Percentiles rank a stretch among this genome's conserved stretches.
phyloP scores from a whole-genome alignment of 2,113 vertebrate species.

The Sylvia atricapilla region DNA sequence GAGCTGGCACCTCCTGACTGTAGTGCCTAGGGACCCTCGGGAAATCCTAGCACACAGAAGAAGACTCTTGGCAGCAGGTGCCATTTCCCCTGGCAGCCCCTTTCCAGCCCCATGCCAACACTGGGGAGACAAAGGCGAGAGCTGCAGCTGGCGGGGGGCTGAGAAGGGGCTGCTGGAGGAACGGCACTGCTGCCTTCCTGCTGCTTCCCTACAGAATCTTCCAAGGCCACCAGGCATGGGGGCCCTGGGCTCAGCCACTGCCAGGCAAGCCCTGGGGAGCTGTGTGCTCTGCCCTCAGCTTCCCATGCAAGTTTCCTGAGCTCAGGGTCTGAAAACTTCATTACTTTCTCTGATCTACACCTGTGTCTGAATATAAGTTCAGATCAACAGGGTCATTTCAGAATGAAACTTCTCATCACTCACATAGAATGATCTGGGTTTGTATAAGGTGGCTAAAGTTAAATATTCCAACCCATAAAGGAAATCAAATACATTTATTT shows the following conservation, averaged over 20 bases:
- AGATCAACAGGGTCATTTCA: background rate
- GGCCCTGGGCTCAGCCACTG: background rate
- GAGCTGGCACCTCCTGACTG: background rate
- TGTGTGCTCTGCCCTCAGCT: background rate
- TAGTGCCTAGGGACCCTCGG: background rate
- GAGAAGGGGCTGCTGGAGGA: background rate
- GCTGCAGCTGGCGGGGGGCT: slow-evolving; percentile 42
- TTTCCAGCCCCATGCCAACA: background rate
- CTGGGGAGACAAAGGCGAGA: background rate
- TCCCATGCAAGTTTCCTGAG: background rate
- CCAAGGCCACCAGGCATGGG: rapidly evolving
- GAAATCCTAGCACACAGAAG: slow-evolving; percentile 20
- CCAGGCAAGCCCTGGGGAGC: background rate
- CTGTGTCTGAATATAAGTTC: background rate
- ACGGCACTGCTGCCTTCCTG: background rate
- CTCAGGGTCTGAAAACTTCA: background rate
- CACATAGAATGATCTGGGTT: background rate
- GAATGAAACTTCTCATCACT: background rate
- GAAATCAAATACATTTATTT: background rate
- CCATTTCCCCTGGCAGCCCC: slow-evolving; percentile 17
- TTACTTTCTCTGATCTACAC: background rate
- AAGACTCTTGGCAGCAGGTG: slow-evolving; percentile 4
- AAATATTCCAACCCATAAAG: background rate
- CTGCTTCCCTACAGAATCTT: background rate
- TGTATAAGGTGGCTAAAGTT: background rate